Conservation (phyloP, 2,113 vertebrate species). For the Hippocampus mohnikei region DNA sequence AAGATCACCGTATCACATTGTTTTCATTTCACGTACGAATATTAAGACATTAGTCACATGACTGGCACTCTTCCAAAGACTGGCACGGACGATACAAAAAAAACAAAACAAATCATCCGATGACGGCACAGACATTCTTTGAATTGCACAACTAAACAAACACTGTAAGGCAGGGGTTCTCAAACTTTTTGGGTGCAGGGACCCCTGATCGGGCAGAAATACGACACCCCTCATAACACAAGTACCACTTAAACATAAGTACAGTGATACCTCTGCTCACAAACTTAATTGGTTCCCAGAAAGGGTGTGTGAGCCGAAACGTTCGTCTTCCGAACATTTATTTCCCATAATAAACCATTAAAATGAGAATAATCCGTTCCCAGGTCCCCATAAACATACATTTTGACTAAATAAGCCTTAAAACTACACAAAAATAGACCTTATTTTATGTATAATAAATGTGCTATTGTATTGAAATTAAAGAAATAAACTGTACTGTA, state of each 20-base stretch:
- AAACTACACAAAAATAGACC: too few relatives aligned
- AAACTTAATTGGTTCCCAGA: too few relatives aligned
- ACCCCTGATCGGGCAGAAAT: neutral
- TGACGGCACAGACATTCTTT: slow-evolving; percentile 71
- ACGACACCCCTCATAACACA: neutral
- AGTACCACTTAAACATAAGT: neutral
- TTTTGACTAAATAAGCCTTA: too few relatives aligned
- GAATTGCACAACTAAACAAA: slow-evolving; percentile 67
- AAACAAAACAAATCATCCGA: slow-evolving; percentile 45
- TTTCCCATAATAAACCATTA: too few relatives aligned
- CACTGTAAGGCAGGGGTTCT: slow-evolving; percentile 56
- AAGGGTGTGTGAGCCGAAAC: too few relatives aligned
- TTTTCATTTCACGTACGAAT: slow-evolving; percentile 72
- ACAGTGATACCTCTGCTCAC: too few relatives aligned
- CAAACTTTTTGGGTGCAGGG: neutral
- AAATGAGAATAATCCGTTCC: too few relatives aligned
- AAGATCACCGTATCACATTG: slow-evolving; percentile 49
- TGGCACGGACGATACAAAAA: slow-evolving; percentile 72
- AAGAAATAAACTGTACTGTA: too few relatives aligned
- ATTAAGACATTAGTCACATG: slow-evolving; percentile 73
- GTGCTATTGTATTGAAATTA: too few relatives aligned
- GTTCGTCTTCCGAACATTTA: too few relatives aligned
- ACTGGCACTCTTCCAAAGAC: slow-evolving; percentile 69
- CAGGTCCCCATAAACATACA: too few relatives aligned
- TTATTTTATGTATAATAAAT: too few relatives aligned